Evolutionary conservation across 1,140 invertebrate genomes (phyloP).

Genomic region (Drosophila bocqueti): DNA sequence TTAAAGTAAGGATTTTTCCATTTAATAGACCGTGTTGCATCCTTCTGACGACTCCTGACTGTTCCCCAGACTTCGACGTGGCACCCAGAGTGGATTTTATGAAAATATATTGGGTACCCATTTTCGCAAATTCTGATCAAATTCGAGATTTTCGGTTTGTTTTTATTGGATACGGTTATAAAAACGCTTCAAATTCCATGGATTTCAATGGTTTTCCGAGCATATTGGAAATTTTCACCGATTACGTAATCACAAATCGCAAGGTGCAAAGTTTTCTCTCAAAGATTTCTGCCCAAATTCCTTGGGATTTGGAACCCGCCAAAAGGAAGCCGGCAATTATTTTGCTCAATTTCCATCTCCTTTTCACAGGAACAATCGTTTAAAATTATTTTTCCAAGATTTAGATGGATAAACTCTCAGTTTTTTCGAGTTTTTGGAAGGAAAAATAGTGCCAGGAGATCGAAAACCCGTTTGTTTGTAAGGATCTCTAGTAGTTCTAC

Average conservation of each 20-base stretch:
- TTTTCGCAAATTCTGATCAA: constrained; percentile 90
- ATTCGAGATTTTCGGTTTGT: constrained; percentile 84
- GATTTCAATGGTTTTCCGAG: constrained; percentile 47
- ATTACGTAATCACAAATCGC: constrained; percentile 79
- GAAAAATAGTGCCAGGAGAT: constrained; percentile 20
- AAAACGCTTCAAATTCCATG: constrained; percentile 65
- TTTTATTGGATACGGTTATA: constrained; percentile 63
- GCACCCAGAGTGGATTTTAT: constrained; percentile 85
- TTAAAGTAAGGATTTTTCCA: constrained; percentile 49
- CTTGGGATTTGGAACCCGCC: constrained; percentile 40
- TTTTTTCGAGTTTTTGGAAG: not conserved
- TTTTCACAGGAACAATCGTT: constrained; percentile 18
- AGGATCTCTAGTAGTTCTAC: constrained; percentile 27
- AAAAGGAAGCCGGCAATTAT: constrained; percentile 35
- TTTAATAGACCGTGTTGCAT: constrained; percentile 72
- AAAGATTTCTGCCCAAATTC: constrained; percentile 53
- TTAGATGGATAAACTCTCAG: not conserved
- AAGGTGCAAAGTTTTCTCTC: constrained; percentile 68
- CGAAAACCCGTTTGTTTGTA: constrained; percentile 14
- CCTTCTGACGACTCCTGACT: constrained; percentile 46
- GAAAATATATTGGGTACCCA: constrained; percentile 87
- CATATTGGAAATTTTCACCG: constrained; percentile 68
- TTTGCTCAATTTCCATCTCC: not conserved
- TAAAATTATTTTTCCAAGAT: constrained; percentile 8
- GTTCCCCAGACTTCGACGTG: constrained; percentile 56